Percentiles rank a stretch among this genome's conserved stretches.
These are phyloP conservation scores for Amphipyra tragopoginis DNA, from an alignment of 2,888 invertebrate genomes.

Conservation along the genomic window DNA sequence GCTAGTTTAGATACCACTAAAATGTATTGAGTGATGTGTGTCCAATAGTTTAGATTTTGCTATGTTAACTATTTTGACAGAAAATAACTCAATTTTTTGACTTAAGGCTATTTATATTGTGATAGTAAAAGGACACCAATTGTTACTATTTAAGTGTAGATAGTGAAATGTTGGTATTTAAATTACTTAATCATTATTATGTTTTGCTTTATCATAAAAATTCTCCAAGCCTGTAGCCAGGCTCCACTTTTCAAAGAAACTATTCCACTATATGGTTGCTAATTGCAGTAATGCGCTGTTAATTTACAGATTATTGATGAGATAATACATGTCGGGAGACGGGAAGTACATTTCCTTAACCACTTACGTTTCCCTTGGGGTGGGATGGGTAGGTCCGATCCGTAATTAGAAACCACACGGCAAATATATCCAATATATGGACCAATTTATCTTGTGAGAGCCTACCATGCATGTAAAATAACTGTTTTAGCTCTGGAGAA, in stretches of 20 bases:
- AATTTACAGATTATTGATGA: constrained; percentile 4
- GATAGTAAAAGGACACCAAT: too few species aligned
- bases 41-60: constrained; percentile 17
- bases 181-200: too few species aligned
- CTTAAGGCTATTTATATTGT: too few species aligned
- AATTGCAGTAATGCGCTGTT: background rate
- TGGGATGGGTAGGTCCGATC: constrained; percentile 2
- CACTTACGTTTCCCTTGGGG: constrained; percentile 27
- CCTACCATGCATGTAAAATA: constrained; percentile 2
- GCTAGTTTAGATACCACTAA: constrained; percentile 31
- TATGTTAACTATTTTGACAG: background rate
- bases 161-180: too few species aligned
- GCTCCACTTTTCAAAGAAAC: background rate
- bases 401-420: constrained; percentile 34
- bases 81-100: too few species aligned
- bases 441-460: constrained; percentile 32
- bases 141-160: too few species aligned
- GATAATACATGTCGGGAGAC: background rate
- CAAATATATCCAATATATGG: constrained; percentile 29
- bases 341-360: constrained; percentile 2
- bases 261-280: background rate
- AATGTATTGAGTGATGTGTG: constrained; percentile 20
- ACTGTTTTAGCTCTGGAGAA: constrained; percentile 5
- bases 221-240: too few species aligned
- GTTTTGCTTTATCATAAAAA: too few species aligned